These are phyloP conservation scores for Elymnias hypermnestra DNA, from an alignment of 1,140 invertebrate species.

Conservation along the genomic window DNA sequence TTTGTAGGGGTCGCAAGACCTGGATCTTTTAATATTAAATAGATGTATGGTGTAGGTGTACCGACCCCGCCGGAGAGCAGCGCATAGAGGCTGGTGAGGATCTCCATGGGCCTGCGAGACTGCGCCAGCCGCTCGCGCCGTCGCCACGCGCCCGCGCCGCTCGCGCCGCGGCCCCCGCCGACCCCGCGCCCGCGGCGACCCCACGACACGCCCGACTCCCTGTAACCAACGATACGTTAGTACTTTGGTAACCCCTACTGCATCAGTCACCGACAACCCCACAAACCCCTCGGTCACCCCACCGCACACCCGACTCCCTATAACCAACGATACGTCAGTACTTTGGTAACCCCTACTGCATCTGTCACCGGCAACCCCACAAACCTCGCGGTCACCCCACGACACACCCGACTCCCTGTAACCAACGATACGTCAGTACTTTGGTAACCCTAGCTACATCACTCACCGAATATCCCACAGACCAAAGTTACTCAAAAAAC, in stretches of 20 bases:
- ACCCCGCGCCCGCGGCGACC: slow-evolving; percentile 45
- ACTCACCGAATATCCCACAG: too few relatives aligned
- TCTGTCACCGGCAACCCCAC: slow-evolving; percentile 35
- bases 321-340: background rate
- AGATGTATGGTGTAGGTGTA: too few relatives aligned
- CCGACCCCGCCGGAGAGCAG: slow-evolving; percentile 65
- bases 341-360: slow-evolving; percentile 35
- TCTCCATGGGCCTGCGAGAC: slow-evolving; percentile 71
- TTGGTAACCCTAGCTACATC: too few relatives aligned
- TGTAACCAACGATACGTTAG: slow-evolving; percentile 10
- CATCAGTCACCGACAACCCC: too few relatives aligned
- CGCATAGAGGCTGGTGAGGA: slow-evolving; percentile 72
- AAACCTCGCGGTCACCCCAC: slow-evolving; percentile 53
- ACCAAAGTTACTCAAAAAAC: too few relatives aligned
- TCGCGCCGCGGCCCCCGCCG: slow-evolving; percentile 35
- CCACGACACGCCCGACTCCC: slow-evolving; percentile 55
- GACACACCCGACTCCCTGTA: slow-evolving; percentile 47
- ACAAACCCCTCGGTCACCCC: slow-evolving; percentile 54
- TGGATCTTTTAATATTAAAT: too few relatives aligned
- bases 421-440: background rate
- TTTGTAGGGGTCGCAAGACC: too few relatives aligned
- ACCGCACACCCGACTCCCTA: slow-evolving; percentile 51
- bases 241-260: too few relatives aligned
- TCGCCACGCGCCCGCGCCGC: slow-evolving; percentile 45
- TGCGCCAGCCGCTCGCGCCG: slow-evolving; percentile 53